Conservation (phyloP, 2,113 vertebrate genomes). For the Pseudorectes ferrugineus region DNA sequence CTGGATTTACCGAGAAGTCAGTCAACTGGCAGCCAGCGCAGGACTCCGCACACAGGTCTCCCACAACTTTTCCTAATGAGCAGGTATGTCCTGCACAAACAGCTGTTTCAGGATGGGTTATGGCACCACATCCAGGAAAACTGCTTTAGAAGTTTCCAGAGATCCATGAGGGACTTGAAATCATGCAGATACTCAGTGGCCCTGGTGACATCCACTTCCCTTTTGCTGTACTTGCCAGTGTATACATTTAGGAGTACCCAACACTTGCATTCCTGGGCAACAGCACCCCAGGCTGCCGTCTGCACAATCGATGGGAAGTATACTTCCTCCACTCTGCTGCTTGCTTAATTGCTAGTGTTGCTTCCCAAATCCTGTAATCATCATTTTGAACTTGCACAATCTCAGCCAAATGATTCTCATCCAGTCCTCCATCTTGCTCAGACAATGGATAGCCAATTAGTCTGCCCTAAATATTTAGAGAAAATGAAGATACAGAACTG, state of each 20-base stretch:
- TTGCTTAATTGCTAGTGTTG: not conserved
- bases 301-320: not conserved
- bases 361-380: not conserved
- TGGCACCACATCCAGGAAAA: not conserved
- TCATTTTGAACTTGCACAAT: not conserved
- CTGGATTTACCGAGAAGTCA: not conserved
- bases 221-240: not conserved
- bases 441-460: not conserved
- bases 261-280: not conserved
- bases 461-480: not conserved
- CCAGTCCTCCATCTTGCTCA: not conserved
- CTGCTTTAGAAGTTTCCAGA: not conserved
- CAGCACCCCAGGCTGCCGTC: not conserved
- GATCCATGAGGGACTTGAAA: not conserved
- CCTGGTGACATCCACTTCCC: not conserved
- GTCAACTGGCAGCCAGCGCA: accelerated
- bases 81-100: not conserved
- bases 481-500: not conserved
- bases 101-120: not conserved
- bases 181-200: not conserved
- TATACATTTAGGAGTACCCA: not conserved
- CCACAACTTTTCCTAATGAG: not conserved
- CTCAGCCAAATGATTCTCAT: conserved; percentile 14
- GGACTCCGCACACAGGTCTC: not conserved
- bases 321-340: not conserved